Evolutionary conservation across 2,888 invertebrate genomes (phyloP).

Genomic region (Nezara viridula): DNA sequence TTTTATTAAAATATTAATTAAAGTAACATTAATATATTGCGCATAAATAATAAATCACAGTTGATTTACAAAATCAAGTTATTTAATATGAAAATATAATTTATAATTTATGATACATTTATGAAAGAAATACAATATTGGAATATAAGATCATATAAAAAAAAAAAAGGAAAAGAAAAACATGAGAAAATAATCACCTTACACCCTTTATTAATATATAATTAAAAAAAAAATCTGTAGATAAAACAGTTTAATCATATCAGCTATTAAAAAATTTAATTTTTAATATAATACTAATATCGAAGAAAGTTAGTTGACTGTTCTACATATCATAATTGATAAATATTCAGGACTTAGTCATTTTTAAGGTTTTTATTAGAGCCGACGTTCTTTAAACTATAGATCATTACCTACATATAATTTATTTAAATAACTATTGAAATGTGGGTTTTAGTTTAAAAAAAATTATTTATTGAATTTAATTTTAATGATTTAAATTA

Average conservation of each 20-base stretch:
- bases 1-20: background rate
- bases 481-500: too few relatives aligned
- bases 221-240: conserved; percentile 1
- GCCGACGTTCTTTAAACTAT: too few relatives aligned
- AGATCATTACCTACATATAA: too few relatives aligned
- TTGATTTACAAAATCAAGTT: background rate
- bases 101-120: background rate
- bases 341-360: too few relatives aligned
- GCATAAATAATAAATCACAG: conserved; percentile 7
- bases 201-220: background rate
- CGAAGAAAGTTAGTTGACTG: too few relatives aligned
- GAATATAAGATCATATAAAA: background rate
- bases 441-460: too few relatives aligned
- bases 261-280: too few relatives aligned
- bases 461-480: too few relatives aligned
- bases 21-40: background rate
- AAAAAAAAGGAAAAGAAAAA: background rate
- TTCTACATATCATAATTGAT: too few relatives aligned
- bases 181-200: background rate
- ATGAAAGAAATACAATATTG: background rate
- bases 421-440: too few relatives aligned
- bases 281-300: too few relatives aligned
- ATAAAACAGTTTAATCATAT: background rate
- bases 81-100: conserved; percentile 23
- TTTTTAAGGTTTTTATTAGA: too few relatives aligned